Conservation (phyloP, 2,888 invertebrate species). For the Zaprionus obscuricornis region DNA sequence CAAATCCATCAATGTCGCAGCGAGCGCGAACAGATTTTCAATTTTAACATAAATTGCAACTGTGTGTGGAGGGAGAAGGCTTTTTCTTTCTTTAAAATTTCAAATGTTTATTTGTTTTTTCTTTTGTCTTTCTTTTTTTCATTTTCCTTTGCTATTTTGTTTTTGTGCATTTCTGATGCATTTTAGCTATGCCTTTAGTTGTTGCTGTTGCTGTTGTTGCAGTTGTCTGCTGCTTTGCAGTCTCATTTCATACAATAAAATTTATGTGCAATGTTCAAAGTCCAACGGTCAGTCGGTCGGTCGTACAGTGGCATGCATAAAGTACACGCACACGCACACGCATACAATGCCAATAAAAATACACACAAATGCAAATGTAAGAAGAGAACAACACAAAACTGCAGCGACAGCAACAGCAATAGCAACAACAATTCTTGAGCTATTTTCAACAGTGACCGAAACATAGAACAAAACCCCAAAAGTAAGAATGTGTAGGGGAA, state of each 20-base stretch:
- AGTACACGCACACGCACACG: constrained; percentile 16
- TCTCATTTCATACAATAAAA: constrained; percentile 60
- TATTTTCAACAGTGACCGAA: constrained; percentile 55
- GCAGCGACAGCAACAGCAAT: constrained; percentile 3
- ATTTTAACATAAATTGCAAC: constrained; percentile 43
- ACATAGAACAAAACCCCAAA: constrained; percentile 26
- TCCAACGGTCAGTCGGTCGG: constrained; percentile 74
- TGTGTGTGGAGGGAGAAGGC: not conserved
- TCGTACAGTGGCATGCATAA: not conserved
- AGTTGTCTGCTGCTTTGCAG: constrained; percentile 30
- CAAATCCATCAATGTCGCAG: constrained; percentile 46
- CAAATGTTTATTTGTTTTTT: too few relatives aligned
- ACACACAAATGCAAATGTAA: constrained; percentile 35
- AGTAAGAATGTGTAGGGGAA: constrained; percentile 30
- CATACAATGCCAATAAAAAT: too few relatives aligned
- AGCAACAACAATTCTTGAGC: constrained; percentile 35
- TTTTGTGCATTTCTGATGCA: constrained; percentile 30
- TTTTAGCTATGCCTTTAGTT: constrained; percentile 33
- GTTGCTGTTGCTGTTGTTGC: constrained; percentile 31
- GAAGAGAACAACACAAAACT: constrained; percentile 36
- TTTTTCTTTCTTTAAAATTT: constrained; percentile 22
- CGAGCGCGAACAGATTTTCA: constrained; percentile 29
- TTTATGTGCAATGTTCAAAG: constrained; percentile 75
- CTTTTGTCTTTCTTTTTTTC: too few relatives aligned
- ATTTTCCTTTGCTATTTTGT: constrained; percentile 5